phyloP scores from a whole-genome alignment of 1,140 invertebrate genomes.

The Eufriesea mexicana region DNA sequence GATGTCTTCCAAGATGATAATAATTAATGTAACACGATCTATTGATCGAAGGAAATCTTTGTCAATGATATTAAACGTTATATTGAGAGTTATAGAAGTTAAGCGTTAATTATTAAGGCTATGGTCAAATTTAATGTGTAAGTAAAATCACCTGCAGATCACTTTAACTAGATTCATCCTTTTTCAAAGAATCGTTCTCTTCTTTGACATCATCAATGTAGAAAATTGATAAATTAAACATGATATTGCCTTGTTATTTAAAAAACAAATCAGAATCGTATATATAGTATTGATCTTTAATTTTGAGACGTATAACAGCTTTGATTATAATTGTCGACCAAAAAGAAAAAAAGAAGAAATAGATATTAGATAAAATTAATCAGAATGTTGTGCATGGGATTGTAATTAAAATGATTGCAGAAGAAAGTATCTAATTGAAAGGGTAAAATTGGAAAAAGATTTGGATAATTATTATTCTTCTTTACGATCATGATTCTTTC shows the following conservation, averaged over 20 bases:
- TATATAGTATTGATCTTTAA: not conserved
- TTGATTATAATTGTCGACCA: conserved; percentile 29
- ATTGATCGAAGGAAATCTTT: conserved; percentile 57
- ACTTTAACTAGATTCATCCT: conserved; percentile 23
- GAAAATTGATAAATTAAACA: conserved; percentile 1
- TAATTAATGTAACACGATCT: conserved; percentile 56
- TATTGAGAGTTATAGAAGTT: conserved; percentile 64
- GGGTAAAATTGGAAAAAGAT: not conserved
- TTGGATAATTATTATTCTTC: not conserved
- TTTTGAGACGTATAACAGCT: not conserved
- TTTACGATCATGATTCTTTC: not conserved
- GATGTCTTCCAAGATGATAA: conserved; percentile 69
- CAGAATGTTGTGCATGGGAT: not conserved
- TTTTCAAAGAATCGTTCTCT: conserved; percentile 29
- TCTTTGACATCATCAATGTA: conserved; percentile 33
- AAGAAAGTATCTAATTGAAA: not conserved
- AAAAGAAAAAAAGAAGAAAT: not conserved
- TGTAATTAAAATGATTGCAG: not conserved
- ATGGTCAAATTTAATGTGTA: conserved; percentile 59
- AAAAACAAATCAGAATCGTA: not conserved
- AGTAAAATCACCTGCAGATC: conserved; percentile 45
- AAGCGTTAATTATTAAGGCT: conserved; percentile 64
- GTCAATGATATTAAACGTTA: conserved; percentile 68
- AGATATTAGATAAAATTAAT: not conserved
- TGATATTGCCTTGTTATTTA: conserved; percentile 38